These are phyloP conservation scores for Tachyglossus aculeatus DNA, from an alignment of 2,797 vertebrate species.

Conservation along the genomic window DNA sequence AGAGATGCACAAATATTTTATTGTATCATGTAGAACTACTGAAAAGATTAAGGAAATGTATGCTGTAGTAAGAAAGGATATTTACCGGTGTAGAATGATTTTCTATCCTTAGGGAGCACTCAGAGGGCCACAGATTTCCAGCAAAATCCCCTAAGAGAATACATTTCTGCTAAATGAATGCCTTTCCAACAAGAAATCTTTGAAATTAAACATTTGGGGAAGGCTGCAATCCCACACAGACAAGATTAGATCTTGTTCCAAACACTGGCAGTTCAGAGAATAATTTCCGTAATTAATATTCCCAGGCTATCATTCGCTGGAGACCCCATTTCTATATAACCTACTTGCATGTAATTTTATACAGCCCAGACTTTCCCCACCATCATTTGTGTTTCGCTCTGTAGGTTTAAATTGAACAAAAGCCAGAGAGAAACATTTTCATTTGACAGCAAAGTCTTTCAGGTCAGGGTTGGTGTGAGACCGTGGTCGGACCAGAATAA, in stretches of 20 bases:
- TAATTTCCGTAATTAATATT: constrained; percentile 71
- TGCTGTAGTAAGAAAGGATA: too few relatives aligned
- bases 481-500: too few relatives aligned
- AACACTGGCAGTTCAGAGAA: constrained; percentile 64
- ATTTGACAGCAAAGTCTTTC: constrained; percentile 57
- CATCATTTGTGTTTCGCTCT: constrained; percentile 23
- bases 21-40: too few relatives aligned
- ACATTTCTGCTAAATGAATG: constrained; percentile 45
- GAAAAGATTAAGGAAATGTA: too few relatives aligned
- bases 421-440: constrained; percentile 41
- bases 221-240: constrained; percentile 53
- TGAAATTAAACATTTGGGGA: constrained; percentile 61
- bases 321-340: constrained; percentile 61
- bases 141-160: too few relatives aligned
- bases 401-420: constrained; percentile 48
- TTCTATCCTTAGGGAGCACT: constrained; percentile 33
- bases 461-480: constrained; percentile 19
- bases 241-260: constrained; percentile 68
- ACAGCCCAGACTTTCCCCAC: constrained; percentile 15
- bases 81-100: neutral
- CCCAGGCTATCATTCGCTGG: constrained; percentile 60
- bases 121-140: too few relatives aligned
- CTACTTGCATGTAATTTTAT: constrained; percentile 67
- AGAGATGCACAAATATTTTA: too few relatives aligned
- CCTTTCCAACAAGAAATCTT: constrained; percentile 54